Conservation (phyloP, 1,140 invertebrate genomes). For the Luehdorfia chinensis region DNA sequence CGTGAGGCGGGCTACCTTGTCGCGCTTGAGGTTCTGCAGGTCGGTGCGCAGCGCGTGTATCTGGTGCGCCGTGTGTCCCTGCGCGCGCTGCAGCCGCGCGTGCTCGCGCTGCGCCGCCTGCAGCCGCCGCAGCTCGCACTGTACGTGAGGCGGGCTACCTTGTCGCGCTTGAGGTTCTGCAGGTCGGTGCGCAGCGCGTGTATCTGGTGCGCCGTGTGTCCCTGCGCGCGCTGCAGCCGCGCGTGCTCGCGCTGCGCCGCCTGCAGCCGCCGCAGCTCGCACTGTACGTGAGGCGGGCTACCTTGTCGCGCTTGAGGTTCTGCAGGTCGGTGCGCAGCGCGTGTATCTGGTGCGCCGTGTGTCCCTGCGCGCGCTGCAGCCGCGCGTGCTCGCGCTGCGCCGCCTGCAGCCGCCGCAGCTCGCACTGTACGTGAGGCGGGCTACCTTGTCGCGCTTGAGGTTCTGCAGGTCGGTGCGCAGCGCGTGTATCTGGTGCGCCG, state of each 20-base stretch:
- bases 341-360: slow-evolving; percentile 89
- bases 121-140: slow-evolving; percentile 90
- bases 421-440: too few species aligned
- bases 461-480: slow-evolving; percentile 89
- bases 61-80: slow-evolving; percentile 89
- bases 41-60: slow-evolving; percentile 88
- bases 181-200: slow-evolving; percentile 88
- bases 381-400: slow-evolving; percentile 94
- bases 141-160: too few species aligned
- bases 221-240: slow-evolving; percentile 87
- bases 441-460: slow-evolving; percentile 94
- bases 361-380: slow-evolving; percentile 87
- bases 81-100: slow-evolving; percentile 87
- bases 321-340: slow-evolving; percentile 88
- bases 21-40: slow-evolving; percentile 92
- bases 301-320: slow-evolving; percentile 94
- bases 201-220: slow-evolving; percentile 89
- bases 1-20: too few species aligned
- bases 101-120: slow-evolving; percentile 95
- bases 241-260: slow-evolving; percentile 94
- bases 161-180: slow-evolving; percentile 93
- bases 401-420: slow-evolving; percentile 91
- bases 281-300: too few species aligned
- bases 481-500: slow-evolving; percentile 88
- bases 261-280: slow-evolving; percentile 92